Evolutionary conservation across 2,113 vertebrate species (phyloP).

Genomic region (Neopipo cinnamomea): DNA sequence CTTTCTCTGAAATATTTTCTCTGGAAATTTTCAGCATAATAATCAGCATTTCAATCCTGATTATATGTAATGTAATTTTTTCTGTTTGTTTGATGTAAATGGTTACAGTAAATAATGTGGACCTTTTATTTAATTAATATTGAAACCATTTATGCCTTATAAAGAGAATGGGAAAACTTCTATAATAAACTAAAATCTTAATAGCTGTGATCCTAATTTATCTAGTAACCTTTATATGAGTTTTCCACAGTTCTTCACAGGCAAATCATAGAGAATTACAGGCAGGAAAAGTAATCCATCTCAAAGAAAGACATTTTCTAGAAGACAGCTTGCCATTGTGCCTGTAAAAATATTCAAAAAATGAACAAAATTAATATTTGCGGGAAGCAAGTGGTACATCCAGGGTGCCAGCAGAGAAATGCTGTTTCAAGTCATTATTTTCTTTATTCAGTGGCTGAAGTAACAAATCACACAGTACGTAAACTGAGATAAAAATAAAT

Average conservation of each 20-base stretch:
- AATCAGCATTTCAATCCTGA: background rate
- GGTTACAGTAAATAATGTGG: background rate
- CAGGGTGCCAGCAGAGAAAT: background rate
- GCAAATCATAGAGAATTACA: background rate
- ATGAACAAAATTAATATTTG: background rate
- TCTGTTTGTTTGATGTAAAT: background rate
- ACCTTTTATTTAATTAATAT: background rate
- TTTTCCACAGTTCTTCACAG: background rate
- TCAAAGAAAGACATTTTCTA: slow-evolving; percentile 12
- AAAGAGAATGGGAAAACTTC: background rate
- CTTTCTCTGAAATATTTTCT: background rate
- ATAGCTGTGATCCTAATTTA: background rate
- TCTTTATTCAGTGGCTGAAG: background rate
- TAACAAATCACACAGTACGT: background rate
- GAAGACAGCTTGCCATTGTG: background rate
- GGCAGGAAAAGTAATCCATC: background rate
- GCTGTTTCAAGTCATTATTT: background rate
- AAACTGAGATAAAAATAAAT: background rate
- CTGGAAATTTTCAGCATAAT: background rate
- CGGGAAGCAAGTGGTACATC: background rate
- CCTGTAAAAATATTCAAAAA: slow-evolving; percentile 21
- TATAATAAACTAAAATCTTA: background rate
- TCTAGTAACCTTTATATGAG: background rate
- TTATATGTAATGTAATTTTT: background rate
- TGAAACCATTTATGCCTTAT: background rate